These are phyloP conservation scores for Staurois parvus DNA, from an alignment of 2,797 vertebrate species.

Conservation along the genomic window DNA sequence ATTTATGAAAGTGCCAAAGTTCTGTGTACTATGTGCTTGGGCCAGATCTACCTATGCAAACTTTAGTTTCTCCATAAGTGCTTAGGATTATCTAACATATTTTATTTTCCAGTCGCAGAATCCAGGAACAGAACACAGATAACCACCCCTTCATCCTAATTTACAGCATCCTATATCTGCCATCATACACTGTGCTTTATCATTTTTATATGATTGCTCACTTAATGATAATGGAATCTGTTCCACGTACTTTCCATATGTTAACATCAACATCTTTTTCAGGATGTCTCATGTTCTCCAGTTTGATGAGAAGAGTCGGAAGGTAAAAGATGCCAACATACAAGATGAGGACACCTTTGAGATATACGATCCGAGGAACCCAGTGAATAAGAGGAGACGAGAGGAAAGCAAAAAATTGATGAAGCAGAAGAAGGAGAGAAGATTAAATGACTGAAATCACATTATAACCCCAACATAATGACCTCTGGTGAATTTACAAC, in stretches of 20 bases:
- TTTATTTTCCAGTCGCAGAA: not conserved
- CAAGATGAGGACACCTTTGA: slow-evolving; percentile 98
- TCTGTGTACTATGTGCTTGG: not conserved
- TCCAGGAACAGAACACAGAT: not conserved
- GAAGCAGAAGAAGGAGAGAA: slow-evolving; percentile 93
- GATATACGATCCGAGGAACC: slow-evolving; percentile 97
- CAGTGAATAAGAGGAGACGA: slow-evolving; percentile 94
- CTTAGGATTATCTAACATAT: not conserved
- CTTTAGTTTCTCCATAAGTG: not conserved
- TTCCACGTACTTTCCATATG: not conserved
- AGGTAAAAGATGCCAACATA: slow-evolving; percentile 96
- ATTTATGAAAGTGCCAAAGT: not conserved
- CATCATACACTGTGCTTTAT: not conserved
- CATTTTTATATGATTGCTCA: not conserved
- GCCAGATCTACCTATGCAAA: not conserved
- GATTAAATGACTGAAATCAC: slow-evolving; percentile 74
- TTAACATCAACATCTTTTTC: slow-evolving; percentile 60
- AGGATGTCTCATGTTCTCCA: slow-evolving; percentile 97
- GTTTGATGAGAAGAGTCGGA: slow-evolving; percentile 94
- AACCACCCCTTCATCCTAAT: not conserved
- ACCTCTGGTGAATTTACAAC: no score
- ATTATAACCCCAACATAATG: not conserved
- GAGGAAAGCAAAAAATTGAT: slow-evolving; percentile 98
- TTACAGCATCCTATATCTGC: not conserved
- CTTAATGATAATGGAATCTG: not conserved